Conservation (phyloP, 2,113 vertebrate genomes). For the Epinephelus cyanopodus region DNA sequence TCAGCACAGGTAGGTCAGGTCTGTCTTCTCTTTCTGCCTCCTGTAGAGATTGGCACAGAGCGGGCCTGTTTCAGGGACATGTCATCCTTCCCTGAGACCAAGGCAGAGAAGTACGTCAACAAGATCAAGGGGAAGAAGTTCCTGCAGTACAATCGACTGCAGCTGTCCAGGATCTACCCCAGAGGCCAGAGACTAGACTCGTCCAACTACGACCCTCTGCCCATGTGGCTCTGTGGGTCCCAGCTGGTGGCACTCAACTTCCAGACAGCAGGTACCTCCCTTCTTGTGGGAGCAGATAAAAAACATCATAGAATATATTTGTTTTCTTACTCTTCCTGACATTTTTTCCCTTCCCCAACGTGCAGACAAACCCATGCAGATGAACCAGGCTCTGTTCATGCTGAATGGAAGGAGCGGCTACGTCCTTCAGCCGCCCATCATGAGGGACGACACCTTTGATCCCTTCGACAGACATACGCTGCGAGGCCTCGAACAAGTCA, state of each 20-base stretch:
- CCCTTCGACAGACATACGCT: slow-evolving; percentile 94
- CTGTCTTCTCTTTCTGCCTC: background rate
- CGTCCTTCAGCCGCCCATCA: slow-evolving; percentile 92
- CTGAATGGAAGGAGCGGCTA: slow-evolving; percentile 93
- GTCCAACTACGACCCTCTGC: slow-evolving; percentile 97
- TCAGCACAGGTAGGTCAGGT: background rate
- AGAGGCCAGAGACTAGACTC: slow-evolving; percentile 98
- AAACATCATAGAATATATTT: background rate
- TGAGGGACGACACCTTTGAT: slow-evolving; percentile 95
- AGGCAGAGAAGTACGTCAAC: slow-evolving; percentile 97
- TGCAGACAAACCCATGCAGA: slow-evolving; percentile 99
- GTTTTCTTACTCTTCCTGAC: background rate
- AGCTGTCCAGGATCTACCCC: slow-evolving; percentile 98
- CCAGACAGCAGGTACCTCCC: slow-evolving; percentile 94
- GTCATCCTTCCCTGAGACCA: slow-evolving; percentile 99
- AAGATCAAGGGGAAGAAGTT: slow-evolving; percentile 98
- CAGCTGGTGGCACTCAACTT: slow-evolving; percentile 99
- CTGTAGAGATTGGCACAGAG: slow-evolving; percentile 94
- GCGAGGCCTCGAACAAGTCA: slow-evolving; percentile 86
- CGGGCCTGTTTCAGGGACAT: slow-evolving; percentile 97
- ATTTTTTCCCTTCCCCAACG: background rate
- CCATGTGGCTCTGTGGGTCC: slow-evolving; percentile 99
- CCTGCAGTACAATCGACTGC: slow-evolving; percentile 97
- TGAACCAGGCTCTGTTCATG: slow-evolving; percentile 99
- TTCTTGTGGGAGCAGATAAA: background rate